phyloP scores from a whole-genome alignment of 2,797 vertebrate species.

The Alectoris magna region DNA sequence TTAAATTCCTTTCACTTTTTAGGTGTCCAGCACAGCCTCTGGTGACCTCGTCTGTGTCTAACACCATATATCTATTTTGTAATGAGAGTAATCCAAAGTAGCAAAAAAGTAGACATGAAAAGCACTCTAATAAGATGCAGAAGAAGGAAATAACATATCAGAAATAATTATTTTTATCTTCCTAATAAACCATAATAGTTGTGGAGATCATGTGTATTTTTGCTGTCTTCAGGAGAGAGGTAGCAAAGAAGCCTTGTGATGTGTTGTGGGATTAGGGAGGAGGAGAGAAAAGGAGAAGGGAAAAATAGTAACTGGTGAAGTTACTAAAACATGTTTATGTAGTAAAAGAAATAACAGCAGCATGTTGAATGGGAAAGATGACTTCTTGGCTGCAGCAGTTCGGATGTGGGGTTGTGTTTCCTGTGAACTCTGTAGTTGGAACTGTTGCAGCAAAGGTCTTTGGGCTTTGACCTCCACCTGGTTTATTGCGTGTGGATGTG shows the following conservation, averaged over 20 bases:
- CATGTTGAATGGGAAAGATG: fast-evolving
- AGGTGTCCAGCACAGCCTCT: neutral
- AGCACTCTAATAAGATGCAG: neutral
- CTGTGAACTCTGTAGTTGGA: neutral
- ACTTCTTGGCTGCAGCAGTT: neutral
- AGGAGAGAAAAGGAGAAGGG: neutral
- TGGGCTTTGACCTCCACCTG: neutral
- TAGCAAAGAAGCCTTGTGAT: neutral
- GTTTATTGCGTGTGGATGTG: neutral
- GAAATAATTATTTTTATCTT: neutral
- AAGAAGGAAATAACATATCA: neutral
- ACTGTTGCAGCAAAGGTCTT: neutral
- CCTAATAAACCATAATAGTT: neutral
- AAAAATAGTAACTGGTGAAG: neutral
- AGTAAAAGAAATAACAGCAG: neutral
- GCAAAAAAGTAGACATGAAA: neutral
- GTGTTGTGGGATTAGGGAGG: neutral
- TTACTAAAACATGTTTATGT: neutral
- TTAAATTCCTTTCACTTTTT: neutral
- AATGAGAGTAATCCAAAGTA: neutral
- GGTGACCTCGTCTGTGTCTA: neutral
- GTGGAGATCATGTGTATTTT: fast-evolving
- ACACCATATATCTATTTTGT: neutral
- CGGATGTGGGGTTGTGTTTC: neutral
- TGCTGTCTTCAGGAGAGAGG: neutral